phyloP scores from a whole-genome alignment of 2,113 vertebrate genomes.

The Penelope pileata region DNA sequence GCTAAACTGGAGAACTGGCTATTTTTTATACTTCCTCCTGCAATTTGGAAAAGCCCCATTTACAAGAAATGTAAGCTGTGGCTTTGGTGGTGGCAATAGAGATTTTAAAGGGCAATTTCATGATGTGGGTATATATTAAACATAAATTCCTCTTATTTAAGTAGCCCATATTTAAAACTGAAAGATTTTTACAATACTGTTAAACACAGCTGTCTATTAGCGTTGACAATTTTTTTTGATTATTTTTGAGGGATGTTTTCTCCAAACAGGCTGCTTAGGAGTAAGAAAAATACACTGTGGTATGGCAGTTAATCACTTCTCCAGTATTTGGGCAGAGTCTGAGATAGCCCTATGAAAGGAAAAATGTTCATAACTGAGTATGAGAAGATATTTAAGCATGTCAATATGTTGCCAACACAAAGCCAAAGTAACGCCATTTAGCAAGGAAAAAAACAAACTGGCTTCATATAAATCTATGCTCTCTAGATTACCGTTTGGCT shows the following conservation, averaged over 20 bases:
- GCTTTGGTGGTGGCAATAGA: not conserved
- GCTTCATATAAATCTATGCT: not conserved
- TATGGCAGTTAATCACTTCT: not conserved
- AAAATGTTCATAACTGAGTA: rapidly evolving
- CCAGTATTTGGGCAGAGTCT: not conserved
- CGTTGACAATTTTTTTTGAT: not conserved
- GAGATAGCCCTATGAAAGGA: not conserved
- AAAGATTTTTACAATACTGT: not conserved
- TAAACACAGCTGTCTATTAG: not conserved
- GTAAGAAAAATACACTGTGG: not conserved
- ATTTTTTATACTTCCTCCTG: not conserved
- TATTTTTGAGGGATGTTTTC: not conserved
- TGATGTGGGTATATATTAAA: not conserved
- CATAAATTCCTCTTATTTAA: not conserved
- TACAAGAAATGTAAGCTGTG: not conserved
- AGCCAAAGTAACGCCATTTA: not conserved
- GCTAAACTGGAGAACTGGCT: not conserved
- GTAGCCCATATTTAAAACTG: not conserved
- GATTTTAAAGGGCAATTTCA: not conserved
- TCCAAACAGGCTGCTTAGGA: not conserved
- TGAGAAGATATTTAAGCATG: not conserved
- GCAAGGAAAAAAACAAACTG: not conserved
- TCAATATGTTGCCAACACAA: not conserved
- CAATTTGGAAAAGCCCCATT: rapidly evolving
- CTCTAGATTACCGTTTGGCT: not conserved